Conservation (phyloP, 2,113 vertebrate species). For the Camelus bactrianus region DNA sequence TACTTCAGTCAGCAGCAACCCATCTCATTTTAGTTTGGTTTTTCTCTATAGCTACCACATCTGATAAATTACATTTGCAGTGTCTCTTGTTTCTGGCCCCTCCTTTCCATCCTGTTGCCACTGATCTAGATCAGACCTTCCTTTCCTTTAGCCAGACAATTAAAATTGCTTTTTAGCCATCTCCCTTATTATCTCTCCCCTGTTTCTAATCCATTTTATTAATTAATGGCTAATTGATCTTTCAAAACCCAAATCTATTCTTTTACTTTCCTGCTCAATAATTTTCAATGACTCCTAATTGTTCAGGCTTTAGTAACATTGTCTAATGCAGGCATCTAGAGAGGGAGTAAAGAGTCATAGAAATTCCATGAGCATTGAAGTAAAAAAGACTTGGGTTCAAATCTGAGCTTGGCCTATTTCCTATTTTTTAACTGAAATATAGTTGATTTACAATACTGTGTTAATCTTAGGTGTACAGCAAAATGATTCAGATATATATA, state of each 20-base stretch:
- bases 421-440: too few species aligned
- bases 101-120: neutral
- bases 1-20: neutral
- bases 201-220: slow-evolving; percentile 56
- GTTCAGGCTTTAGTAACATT: neutral
- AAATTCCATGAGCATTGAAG: neutral
- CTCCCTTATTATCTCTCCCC: neutral
- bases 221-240: slow-evolving; percentile 58
- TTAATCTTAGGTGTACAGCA: too few species aligned
- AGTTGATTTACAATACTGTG: too few species aligned
- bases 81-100: neutral
- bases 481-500: too few species aligned
- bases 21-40: neutral
- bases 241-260: slow-evolving; percentile 36
- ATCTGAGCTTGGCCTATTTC: neutral
- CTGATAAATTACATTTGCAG: neutral
- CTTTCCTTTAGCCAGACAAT: slow-evolving; percentile 36
- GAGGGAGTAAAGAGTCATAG: neutral
- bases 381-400: slow-evolving; percentile 3
- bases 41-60: neutral
- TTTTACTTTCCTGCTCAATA: neutral
- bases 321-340: neutral
- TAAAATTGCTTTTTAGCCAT: neutral
- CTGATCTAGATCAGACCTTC: neutral
- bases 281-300: slow-evolving; percentile 31